Base-by-base conservation (phyloP, 2,797 vertebrate genomes). In the Chrysocyon brachyurus region DNA sequence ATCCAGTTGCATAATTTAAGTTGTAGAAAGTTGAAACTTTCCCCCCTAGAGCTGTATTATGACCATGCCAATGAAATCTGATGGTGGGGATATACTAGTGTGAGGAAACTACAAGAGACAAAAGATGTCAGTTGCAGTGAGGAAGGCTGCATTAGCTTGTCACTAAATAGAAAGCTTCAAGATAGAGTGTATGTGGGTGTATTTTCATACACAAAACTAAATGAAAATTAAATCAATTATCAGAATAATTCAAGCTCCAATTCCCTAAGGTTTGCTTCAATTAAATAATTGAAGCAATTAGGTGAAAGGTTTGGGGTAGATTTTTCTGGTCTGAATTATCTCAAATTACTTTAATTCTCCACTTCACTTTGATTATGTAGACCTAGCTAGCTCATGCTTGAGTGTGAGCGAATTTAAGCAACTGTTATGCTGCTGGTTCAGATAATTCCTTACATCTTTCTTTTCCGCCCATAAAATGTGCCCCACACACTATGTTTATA, bases 141-240 rank as follows among this genome's bases (percentile, higher is more conserved):
- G 89, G 40, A 93, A 78, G 78, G 63, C 87, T 96, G 82, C 78
- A 89, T 97, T 96, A 88, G 24, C 81, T 86, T 93, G 64, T 75
- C 78, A 87, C 90, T 92, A 95, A 93, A 90, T 84, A 82, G 68
- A 81, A 96, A 95, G 77, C 66, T 90, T 93, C 85, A 87, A 90
- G 68, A 87, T 91, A 91, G 75, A 97, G 24, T 93, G 57, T 93
- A 46, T 70, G 91, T 36, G 89, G 57, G 89, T 96, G n/a, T 90
- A 84, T 97, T 97, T 97, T 97, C 57, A 94, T 94, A 97, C 49
- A 90, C 36, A 85, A 46, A 89, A 83, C 70, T 57, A 97, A 97
- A 94, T 94, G 89, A 97, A 97, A 97, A 97, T 97, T 93, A 96
- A 97, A 97, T 96, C 96, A 97, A 97, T 97, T 97, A 98, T 97